Evolutionary conservation across 2,113 vertebrate species (phyloP).

Genomic region (Nyctibius bracteatus): DNA sequence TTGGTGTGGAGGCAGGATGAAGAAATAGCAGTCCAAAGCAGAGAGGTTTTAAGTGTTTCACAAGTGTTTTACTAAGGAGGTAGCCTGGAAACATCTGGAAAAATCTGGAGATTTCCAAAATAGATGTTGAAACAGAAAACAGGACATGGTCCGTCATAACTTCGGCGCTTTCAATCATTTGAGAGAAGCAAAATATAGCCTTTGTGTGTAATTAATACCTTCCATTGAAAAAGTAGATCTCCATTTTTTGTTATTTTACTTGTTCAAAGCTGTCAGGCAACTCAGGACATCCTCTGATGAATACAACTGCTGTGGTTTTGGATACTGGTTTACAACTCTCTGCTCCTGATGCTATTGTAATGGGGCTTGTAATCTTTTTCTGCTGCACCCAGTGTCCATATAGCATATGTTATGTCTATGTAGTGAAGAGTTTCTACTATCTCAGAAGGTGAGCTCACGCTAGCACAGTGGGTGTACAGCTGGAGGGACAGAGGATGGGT

Average conservation of each 20-base stretch:
- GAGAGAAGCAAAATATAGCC: neutral
- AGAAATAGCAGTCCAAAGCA: neutral
- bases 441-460: neutral
- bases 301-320: neutral
- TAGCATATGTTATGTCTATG: neutral
- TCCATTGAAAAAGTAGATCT: neutral
- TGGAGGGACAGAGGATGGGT: neutral
- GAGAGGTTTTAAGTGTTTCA: neutral
- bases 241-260: neutral
- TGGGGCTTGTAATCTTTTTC: neutral
- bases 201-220: neutral
- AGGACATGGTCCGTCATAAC: too few species aligned
- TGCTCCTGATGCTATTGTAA: neutral
- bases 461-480: neutral
- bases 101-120: neutral
- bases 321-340: neutral
- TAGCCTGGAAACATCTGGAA: neutral
- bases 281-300: neutral
- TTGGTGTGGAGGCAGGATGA: neutral
- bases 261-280: neutral
- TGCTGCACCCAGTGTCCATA: neutral
- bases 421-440: neutral
- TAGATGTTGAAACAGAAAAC: neutral
- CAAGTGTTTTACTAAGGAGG: neutral
- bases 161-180: fast-evolving